These are phyloP conservation scores for Pycnonotus jocosus DNA, from an alignment of 2,113 vertebrate genomes.

Conservation along the genomic window DNA sequence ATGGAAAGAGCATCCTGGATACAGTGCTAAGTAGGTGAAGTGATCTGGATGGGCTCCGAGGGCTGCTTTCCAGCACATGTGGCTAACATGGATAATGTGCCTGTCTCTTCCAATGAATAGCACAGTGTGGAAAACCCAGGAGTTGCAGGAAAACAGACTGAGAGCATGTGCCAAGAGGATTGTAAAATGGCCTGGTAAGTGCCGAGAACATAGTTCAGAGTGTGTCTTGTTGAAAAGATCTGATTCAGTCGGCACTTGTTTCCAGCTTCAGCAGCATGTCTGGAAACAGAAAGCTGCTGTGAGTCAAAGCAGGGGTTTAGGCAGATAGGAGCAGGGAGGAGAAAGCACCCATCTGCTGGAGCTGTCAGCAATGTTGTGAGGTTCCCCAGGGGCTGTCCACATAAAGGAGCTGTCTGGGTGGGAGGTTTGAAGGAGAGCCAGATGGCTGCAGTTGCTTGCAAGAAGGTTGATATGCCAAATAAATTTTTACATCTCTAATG, in stretches of 20 bases:
- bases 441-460: neutral
- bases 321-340: neutral
- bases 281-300: conserved; percentile 25
- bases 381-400: neutral
- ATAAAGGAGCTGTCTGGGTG: neutral
- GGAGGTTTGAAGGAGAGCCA: conserved; percentile 16
- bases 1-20: neutral
- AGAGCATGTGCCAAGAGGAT: neutral
- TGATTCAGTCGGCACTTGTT: conserved; percentile 5
- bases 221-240: neutral
- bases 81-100: neutral
- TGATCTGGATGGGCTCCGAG: neutral
- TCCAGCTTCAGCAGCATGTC: neutral
- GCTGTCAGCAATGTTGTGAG: neutral
- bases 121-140: neutral
- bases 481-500: neutral
- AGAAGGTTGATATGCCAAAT: neutral
- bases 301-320: conserved; percentile 13
- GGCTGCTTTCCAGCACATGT: neutral
- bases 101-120: neutral
- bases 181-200: conserved; percentile 13
- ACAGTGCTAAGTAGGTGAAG: neutral
- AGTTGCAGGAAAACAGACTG: neutral
- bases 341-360: neutral
- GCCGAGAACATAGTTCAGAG: neutral